Conservation (phyloP, 2,888 invertebrate genomes). For the Iselma pallidipennis region DNA sequence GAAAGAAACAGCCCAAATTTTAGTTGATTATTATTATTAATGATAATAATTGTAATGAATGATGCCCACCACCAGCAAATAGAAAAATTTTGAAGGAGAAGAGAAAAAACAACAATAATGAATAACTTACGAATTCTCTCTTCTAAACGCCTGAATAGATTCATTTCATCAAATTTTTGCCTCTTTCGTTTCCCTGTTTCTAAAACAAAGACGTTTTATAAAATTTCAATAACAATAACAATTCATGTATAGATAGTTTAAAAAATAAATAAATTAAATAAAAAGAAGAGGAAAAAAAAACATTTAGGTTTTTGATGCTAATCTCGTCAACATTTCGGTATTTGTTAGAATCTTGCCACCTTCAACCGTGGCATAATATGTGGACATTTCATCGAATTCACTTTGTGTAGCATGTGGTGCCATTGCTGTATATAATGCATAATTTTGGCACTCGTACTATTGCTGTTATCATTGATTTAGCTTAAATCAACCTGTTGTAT, state of each 20-base stretch:
- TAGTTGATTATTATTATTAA: neutral
- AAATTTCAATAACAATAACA: conserved; percentile 10
- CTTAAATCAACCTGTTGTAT: conserved; percentile 55
- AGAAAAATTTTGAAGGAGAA: conserved; percentile 5
- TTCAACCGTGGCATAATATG: conserved; percentile 84
- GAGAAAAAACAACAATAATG: conserved; percentile 31
- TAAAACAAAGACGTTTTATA: conserved; percentile 44
- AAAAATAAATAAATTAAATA: conserved; percentile 47
- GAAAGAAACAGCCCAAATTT: neutral
- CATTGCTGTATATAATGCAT: conserved; percentile 83
- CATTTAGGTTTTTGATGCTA: conserved; percentile 37
- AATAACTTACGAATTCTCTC: conserved; percentile 60
- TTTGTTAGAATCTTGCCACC: conserved; percentile 68
- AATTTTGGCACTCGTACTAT: no score
- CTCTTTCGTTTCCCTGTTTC: conserved; percentile 66
- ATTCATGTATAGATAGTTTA: neutral
- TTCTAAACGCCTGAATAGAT: conserved; percentile 57
- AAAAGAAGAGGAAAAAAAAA: conserved; percentile 15
- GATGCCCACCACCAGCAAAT: conserved; percentile 32
- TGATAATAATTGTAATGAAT: neutral
- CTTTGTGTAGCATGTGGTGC: conserved; percentile 85
- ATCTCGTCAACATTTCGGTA: conserved; percentile 39
- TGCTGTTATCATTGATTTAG: conserved; percentile 48
- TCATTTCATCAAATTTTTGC: conserved; percentile 60
- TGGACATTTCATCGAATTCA: conserved; percentile 86